Percentiles rank a stretch among this genome's conserved stretches.
Conservation (phyloP, 2,888 invertebrate genomes). For the Allolobophora icterica region DNA sequence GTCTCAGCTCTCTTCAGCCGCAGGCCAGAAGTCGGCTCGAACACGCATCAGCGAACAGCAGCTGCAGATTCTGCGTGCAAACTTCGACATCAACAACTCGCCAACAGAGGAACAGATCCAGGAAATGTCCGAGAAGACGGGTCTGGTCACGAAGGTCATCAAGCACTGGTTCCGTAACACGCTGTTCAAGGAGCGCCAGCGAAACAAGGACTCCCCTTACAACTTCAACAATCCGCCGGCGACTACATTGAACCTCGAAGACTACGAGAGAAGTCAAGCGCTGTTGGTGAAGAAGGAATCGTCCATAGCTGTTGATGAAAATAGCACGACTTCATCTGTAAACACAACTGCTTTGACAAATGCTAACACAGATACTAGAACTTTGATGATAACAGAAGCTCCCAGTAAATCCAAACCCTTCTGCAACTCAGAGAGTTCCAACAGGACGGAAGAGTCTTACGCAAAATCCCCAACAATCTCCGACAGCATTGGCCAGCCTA, state of each 20-base stretch:
- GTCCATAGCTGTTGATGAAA: neutral
- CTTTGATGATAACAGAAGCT: neutral
- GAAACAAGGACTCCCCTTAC: conserved; percentile 99
- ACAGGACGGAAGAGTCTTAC: neutral
- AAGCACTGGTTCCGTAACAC: conserved; percentile 99
- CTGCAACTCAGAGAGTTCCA: neutral
- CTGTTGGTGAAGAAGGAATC: neutral
- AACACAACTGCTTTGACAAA: neutral
- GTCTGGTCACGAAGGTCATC: conserved; percentile 96
- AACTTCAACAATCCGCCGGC: conserved; percentile 98
- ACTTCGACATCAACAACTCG: conserved; percentile 99
- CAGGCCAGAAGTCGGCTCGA: conserved; percentile 80
- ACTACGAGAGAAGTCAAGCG: conserved; percentile 76
- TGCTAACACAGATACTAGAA: neutral
- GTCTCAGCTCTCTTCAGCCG: neutral
- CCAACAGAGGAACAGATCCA: conserved; percentile 98
- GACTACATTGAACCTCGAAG: conserved; percentile 87
- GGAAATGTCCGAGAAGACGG: conserved; percentile 96
- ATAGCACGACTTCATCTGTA: neutral
- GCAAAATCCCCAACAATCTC: neutral
- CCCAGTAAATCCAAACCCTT: neutral
- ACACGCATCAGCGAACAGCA: conserved; percentile 99
- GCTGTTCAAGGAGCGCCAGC: conserved; percentile 94
- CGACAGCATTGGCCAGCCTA: neutral
- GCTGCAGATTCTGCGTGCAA: conserved; percentile 91